phyloP scores from a whole-genome alignment of 2,888 invertebrate species.

The Gibbula magus region DNA sequence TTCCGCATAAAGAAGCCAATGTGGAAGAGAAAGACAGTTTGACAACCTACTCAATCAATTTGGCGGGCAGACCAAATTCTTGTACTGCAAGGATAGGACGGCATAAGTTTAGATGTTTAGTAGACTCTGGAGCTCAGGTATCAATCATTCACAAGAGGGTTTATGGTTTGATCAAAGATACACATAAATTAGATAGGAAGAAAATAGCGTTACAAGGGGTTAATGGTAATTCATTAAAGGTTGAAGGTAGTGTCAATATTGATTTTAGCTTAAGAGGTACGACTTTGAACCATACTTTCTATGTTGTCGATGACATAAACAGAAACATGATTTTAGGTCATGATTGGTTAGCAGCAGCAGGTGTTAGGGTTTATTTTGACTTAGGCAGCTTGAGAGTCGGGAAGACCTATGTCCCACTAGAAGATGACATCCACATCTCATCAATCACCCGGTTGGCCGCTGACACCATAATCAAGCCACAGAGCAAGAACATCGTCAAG shows the following conservation, averaged over 20 bases:
- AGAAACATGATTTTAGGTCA: constrained; percentile 31
- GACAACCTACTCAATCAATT: too few relatives aligned
- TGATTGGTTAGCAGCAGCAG: constrained; percentile 26
- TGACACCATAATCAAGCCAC: constrained; percentile 25
- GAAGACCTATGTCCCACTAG: constrained; percentile 29
- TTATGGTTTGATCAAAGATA: constrained; percentile 3
- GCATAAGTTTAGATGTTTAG: constrained; percentile 31
- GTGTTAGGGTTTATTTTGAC: constrained; percentile 35
- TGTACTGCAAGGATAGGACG: constrained; percentile 6
- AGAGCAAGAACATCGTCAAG: constrained; percentile 23
- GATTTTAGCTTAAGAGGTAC: constrained; percentile 2
- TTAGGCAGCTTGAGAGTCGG: constrained; percentile 29
- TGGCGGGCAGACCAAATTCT: constrained; percentile 16
- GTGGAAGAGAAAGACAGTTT: too few relatives aligned
- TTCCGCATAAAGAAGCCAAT: too few relatives aligned
- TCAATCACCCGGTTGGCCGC: constrained; percentile 24
- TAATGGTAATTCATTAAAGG: neutral
- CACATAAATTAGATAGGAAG: constrained; percentile 23
- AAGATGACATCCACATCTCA: constrained; percentile 35
- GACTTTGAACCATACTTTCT: constrained; percentile 25
- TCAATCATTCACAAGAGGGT: constrained; percentile 29
- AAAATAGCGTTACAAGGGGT: constrained; percentile 18
- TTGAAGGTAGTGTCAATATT: neutral
- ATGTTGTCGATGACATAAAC: constrained; percentile 27
- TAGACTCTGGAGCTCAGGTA: constrained; percentile 33